phyloP scores from a whole-genome alignment of 2,888 invertebrate genomes.

The Mesorhabditis belari region DNA sequence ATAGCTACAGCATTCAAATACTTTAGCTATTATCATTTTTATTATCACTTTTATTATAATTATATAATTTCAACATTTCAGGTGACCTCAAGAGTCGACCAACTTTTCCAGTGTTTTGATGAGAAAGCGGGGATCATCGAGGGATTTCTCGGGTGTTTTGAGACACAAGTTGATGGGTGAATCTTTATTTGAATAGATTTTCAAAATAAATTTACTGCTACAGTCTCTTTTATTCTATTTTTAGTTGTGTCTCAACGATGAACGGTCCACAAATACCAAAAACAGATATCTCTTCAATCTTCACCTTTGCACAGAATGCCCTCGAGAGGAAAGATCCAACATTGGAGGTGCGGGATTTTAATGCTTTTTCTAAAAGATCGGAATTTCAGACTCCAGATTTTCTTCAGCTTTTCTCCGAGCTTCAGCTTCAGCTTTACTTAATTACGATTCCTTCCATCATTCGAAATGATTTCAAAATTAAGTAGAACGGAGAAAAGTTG shows the following conservation, averaged over 20 bases:
- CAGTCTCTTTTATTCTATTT: slow-evolving; percentile 1
- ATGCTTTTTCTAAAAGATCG: background rate
- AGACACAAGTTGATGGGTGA: slow-evolving; percentile 41
- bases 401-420: too few species aligned
- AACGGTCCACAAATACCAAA: slow-evolving; percentile 39
- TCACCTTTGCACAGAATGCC: slow-evolving; percentile 37
- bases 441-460: too few species aligned
- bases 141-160: slow-evolving; percentile 42
- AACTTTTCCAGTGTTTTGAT: slow-evolving; percentile 43
- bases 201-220: background rate
- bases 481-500: too few species aligned
- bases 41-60: background rate
- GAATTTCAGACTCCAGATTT: background rate
- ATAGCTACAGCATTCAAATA: too few species aligned
- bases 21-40: background rate
- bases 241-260: slow-evolving; percentile 30
- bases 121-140: slow-evolving; percentile 39
- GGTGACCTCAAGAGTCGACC: slow-evolving; percentile 37
- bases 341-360: slow-evolving; percentile 4
- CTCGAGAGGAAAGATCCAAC: slow-evolving; percentile 29
- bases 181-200: background rate
- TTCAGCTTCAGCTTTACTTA: too few species aligned
- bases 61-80: slow-evolving; percentile 6
- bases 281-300: slow-evolving; percentile 43
- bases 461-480: too few species aligned